A percentile compares a stretch with the other conserved stretches of the same genome.
phyloP scores from a whole-genome alignment of 1,140 invertebrate genomes.

The Sarcophaga bullata region DNA sequence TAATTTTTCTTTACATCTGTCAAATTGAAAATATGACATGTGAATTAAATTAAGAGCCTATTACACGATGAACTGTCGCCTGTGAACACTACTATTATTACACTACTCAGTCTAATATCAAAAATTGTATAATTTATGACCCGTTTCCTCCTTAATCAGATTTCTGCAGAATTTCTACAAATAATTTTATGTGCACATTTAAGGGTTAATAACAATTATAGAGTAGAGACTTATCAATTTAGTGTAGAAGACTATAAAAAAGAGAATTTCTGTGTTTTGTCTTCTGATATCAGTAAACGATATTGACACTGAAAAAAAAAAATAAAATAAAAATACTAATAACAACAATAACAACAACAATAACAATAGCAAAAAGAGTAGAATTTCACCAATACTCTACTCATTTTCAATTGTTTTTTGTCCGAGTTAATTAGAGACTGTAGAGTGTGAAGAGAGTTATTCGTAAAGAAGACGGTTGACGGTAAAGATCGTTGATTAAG shows the following conservation, averaged over 20 bases:
- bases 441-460: constrained; percentile 8
- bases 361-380: not conserved
- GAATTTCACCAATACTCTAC: not conserved
- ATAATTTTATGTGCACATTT: not conserved
- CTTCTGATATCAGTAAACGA: constrained; percentile 25
- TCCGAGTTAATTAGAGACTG: not conserved
- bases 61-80: too few relatives aligned
- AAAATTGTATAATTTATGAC: too few relatives aligned
- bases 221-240: not conserved
- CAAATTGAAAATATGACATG: too few relatives aligned
- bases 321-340: too few relatives aligned
- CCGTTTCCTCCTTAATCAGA: too few relatives aligned
- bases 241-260: not conserved
- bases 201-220: not conserved
- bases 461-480: constrained; percentile 17
- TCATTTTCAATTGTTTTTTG: too few relatives aligned
- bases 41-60: too few relatives aligned
- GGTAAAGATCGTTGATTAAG: not conserved
- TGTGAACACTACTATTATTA: too few relatives aligned
- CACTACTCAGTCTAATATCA: too few relatives aligned
- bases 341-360: not conserved
- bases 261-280: not conserved
- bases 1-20: too few relatives aligned
- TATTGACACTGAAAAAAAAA: constrained; percentile 34
- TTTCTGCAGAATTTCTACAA: too few relatives aligned